Evolutionary conservation across 2,888 invertebrate genomes (phyloP).

Genomic region (Charanyca ferruginea): DNA sequence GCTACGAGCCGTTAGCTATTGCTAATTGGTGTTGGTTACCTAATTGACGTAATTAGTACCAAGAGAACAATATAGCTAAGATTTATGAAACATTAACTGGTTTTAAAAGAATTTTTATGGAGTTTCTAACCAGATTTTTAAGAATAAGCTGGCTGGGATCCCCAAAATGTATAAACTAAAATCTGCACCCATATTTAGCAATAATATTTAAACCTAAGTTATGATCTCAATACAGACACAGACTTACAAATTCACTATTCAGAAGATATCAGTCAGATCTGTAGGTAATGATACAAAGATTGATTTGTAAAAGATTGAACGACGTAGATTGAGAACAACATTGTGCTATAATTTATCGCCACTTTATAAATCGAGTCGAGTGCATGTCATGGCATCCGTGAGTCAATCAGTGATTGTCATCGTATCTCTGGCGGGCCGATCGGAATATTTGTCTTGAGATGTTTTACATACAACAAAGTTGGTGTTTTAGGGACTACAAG

Average conservation of each 20-base stretch:
- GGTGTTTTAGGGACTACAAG: neutral
- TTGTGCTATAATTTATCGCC: conserved; percentile 39
- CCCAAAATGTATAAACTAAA: conserved; percentile 7
- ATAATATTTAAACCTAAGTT: no score
- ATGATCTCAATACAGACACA: neutral
- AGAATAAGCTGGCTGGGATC: neutral
- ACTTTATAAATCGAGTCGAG: conserved; percentile 43
- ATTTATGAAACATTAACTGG: conserved; percentile 23
- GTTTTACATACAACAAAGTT: neutral
- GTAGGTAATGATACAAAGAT: conserved; percentile 18
- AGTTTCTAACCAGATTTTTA: neutral
- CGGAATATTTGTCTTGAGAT: conserved; percentile 35
- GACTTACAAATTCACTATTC: neutral
- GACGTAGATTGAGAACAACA: conserved; percentile 25
- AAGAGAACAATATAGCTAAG: conserved; percentile 33
- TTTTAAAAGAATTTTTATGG: conserved; percentile 23
- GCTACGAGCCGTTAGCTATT: neutral
- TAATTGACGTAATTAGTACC: conserved; percentile 35
- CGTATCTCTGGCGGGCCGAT: conserved; percentile 34
- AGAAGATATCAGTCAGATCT: neutral
- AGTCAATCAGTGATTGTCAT: conserved; percentile 43
- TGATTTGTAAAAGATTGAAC: conserved; percentile 15
- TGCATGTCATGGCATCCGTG: conserved; percentile 44
- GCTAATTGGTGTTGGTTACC: conserved; percentile 33
- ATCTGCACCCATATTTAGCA: neutral